phyloP scores from a whole-genome alignment of 2,888 invertebrate genomes.

The Herminia tarsipennalis region DNA sequence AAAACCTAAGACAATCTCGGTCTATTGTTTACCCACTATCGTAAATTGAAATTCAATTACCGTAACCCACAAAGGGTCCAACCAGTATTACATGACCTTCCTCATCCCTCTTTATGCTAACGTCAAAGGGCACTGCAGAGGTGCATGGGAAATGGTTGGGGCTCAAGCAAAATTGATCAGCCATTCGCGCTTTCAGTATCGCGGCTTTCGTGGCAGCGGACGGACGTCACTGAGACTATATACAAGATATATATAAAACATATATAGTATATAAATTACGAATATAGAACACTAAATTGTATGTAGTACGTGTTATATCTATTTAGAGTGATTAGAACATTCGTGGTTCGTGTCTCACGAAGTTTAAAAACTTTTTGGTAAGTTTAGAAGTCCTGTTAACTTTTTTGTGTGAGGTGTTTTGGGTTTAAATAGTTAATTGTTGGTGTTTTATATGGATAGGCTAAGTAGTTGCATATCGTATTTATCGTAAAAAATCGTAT shows the following conservation, averaged over 20 bases:
- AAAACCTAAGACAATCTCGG: conserved; percentile 3
- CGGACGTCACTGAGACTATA: conserved; percentile 27
- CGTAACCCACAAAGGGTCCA: conserved; percentile 30
- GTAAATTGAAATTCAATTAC: conserved; percentile 43
- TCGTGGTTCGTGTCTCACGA: conserved; percentile 23
- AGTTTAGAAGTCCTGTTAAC: conserved; percentile 39
- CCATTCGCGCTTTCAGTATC: conserved; percentile 26
- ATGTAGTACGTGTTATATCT: conserved; percentile 9
- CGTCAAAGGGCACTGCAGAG: conserved; percentile 35
- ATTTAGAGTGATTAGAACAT: conserved; percentile 19
- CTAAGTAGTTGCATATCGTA: no score
- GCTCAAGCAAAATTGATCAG: conserved; percentile 25
- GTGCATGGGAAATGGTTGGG: conserved; percentile 22
- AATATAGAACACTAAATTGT: conserved; percentile 12
- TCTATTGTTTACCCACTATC: conserved; percentile 32
- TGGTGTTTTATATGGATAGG: neutral
- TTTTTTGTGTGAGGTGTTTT: conserved; percentile 15
- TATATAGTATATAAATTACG: conserved; percentile 17
- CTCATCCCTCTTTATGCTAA: conserved; percentile 14
- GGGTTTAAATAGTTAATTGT: neutral
- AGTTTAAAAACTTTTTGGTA: conserved; percentile 38
- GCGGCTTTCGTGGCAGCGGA: conserved; percentile 25
- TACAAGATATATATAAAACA: conserved; percentile 6
- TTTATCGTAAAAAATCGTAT: no score
- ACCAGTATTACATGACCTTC: conserved; percentile 29